Evolutionary conservation across 2,888 invertebrate genomes (phyloP).

Genomic region (Yponomeuta cagnagella): DNA sequence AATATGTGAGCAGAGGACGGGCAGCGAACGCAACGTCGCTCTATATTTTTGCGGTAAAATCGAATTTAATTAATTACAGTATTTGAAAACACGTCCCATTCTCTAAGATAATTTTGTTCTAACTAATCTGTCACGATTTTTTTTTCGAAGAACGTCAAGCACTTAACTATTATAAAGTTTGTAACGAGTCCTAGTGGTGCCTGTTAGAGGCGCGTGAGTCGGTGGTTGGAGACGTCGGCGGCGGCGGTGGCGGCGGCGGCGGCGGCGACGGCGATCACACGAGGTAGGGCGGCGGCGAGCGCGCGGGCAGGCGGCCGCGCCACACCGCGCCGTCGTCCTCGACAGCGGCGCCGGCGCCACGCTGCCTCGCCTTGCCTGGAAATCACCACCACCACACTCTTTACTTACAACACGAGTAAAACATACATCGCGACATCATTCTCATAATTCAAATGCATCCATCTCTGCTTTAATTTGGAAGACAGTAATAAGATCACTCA

Average conservation of each 20-base stretch:
- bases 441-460: neutral
- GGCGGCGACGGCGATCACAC: constrained; percentile 40
- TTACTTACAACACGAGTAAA: neutral
- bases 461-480: neutral
- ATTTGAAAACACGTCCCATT: constrained; percentile 9
- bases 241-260: constrained; percentile 18
- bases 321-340: constrained; percentile 34
- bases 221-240: constrained; percentile 22
- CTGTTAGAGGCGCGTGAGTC: constrained; percentile 26
- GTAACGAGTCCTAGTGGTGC: constrained; percentile 31
- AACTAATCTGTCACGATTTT: constrained; percentile 6
- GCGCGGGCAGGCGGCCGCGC: constrained; percentile 57
- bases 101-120: constrained; percentile 9
- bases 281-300: constrained; percentile 59
- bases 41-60: constrained; percentile 8
- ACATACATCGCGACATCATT: neutral
- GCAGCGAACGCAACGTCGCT: constrained; percentile 11
- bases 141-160: constrained; percentile 1
- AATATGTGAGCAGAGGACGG: constrained; percentile 22
- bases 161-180: neutral
- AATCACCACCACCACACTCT: constrained; percentile 19
- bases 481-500: neutral
- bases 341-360: constrained; percentile 27
- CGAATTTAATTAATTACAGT: constrained; percentile 8
- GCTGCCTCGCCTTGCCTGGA: constrained; percentile 60